Evolutionary conservation across 2,113 vertebrate species (phyloP), one percentile per base, ranked within the genome.

Genomic region (Sclerurus mexicanus): DNA sequence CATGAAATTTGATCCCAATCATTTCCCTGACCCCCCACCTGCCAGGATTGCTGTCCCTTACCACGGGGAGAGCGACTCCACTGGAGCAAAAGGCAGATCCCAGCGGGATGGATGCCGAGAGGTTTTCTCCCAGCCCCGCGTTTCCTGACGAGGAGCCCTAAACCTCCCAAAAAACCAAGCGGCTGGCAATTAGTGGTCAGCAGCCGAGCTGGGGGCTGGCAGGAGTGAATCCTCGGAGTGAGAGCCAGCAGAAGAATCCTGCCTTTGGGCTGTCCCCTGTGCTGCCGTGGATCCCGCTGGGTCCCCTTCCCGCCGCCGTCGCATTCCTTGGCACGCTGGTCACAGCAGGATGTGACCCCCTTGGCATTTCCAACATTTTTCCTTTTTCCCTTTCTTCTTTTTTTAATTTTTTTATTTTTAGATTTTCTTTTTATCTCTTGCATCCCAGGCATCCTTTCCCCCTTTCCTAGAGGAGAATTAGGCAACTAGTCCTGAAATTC

Each of bases 61-160:
- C 0, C 4, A 3, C 0, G 11, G 37, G 60, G 16, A 33, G 31
- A 67, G 47, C 0, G 22, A 25, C 75, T 53, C 19, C 1, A 2
- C 52, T 4, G 7, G 6, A 30, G 52, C 35, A 4, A 7, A 33
- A 22, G 55, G 68, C 76, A 23, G 47, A 19, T 58, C 74, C 90
- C 87, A 37, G 74, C 0, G 7, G 85, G 66, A 35, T 24, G 75
- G 69, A 17, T 28, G 39, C 8, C 2, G 4, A 31, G 31, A 71
- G 20, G 8, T 40, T 85, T 25, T 46, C 47, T 93, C 39, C 87
- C 87, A 75, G 52, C 81, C 39, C 69, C 0, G 2, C 0, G 0
- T 85, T 94, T 94, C 92, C 85, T 71, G 39, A 63, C 4, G 30
- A 87, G 42, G 47, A 89, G 56, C 85, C 85, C 52, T 10, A 85